Percentiles rank a stretch among this genome's conserved stretches.
phyloP scores from a whole-genome alignment of 2,113 vertebrate species.

The Odobenus rosmarus region DNA sequence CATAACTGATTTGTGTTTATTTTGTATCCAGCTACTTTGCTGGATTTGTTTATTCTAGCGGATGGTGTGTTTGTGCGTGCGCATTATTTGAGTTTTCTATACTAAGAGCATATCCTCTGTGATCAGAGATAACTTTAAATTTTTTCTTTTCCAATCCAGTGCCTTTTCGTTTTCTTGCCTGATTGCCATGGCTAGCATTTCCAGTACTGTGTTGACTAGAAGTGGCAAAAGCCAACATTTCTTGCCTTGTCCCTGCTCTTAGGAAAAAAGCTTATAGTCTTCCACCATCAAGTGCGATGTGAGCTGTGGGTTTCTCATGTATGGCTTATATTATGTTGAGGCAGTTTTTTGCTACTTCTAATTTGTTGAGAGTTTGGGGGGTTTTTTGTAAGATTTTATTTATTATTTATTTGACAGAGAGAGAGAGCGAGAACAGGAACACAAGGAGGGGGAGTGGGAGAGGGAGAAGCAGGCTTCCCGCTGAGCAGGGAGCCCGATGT shows the following conservation, averaged over 20 bases:
- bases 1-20: neutral
- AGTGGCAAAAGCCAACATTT: neutral
- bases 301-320: neutral
- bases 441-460: too few relatives aligned
- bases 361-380: neutral
- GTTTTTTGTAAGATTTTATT: too few relatives aligned
- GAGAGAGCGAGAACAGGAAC: too few relatives aligned
- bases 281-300: neutral
- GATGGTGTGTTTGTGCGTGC: rapidly evolving
- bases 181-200: neutral
- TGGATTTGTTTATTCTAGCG: neutral
- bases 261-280: neutral
- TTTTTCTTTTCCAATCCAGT: neutral
- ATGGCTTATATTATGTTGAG: neutral
- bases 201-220: neutral
- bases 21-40: neutral
- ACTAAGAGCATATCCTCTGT: neutral
- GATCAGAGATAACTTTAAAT: neutral
- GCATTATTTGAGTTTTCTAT: neutral
- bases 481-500: too few relatives aligned
- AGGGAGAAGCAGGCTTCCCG: too few relatives aligned
- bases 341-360: neutral
- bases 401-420: too few relatives aligned
- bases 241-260: neutral
- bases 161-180: neutral